Evolutionary conservation across 2,888 invertebrate genomes (phyloP).

Genomic region (Sphinx pinastri): DNA sequence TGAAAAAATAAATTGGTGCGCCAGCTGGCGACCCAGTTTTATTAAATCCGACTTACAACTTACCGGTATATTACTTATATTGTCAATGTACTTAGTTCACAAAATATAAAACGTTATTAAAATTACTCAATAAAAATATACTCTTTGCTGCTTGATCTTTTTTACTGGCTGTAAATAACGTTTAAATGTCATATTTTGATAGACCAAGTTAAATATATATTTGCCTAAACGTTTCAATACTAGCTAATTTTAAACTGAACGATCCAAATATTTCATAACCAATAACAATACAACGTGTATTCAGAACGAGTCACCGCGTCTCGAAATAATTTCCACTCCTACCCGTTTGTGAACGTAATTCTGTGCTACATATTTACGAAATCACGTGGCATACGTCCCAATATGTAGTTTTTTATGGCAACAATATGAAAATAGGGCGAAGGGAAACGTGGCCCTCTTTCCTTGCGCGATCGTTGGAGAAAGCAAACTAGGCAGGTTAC

Average conservation of each 20-base stretch:
- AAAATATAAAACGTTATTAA: too few species aligned
- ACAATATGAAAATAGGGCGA: constrained; percentile 27
- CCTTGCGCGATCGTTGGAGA: constrained; percentile 31
- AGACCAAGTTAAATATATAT: neutral
- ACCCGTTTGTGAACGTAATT: constrained; percentile 4
- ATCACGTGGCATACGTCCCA: constrained; percentile 18
- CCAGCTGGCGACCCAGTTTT: too few species aligned
- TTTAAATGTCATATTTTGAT: too few species aligned
- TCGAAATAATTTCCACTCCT: neutral
- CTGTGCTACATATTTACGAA: constrained; percentile 16
- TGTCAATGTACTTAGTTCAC: too few species aligned
- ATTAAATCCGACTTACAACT: too few species aligned
- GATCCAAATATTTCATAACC: neutral
- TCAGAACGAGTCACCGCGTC: neutral
- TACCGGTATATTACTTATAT: too few species aligned
- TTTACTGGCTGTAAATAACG: too few species aligned
- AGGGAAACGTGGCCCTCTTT: constrained; percentile 24
- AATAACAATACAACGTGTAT: neutral
- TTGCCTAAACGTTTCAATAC: too few species aligned
- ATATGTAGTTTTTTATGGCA: constrained; percentile 16
- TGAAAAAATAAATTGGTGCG: too few species aligned
- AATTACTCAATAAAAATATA: too few species aligned
- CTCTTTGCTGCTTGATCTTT: too few species aligned
- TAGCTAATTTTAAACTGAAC: neutral
- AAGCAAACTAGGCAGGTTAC: constrained; percentile 41